Percentiles rank a stretch among this genome's conserved stretches.
Evolutionary conservation across 2,113 vertebrate genomes (phyloP).

Genomic region (Tonatia bakeri): DNA sequence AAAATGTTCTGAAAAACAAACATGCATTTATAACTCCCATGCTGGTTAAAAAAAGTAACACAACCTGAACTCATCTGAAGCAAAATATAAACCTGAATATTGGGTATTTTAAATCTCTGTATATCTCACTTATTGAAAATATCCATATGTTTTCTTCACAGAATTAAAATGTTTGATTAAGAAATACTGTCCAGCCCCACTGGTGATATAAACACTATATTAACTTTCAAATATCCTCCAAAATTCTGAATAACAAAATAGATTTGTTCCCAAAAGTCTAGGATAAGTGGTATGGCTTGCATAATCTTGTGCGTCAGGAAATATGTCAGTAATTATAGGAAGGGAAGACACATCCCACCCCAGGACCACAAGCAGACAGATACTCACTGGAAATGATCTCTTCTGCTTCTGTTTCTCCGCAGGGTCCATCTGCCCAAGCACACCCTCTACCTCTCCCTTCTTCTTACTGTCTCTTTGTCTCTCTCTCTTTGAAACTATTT

Average conservation of each 20-base stretch:
- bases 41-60: neutral
- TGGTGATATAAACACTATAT: neutral
- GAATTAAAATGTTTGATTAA: neutral
- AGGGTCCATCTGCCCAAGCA: neutral
- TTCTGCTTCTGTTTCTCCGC: neutral
- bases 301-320: neutral
- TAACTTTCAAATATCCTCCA: neutral
- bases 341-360: neutral
- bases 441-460: too few relatives aligned
- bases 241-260: neutral
- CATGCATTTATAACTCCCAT: neutral
- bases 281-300: too few relatives aligned
- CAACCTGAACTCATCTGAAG: neutral
- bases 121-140: neutral
- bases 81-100: neutral
- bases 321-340: too few relatives aligned
- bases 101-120: fast-evolving
- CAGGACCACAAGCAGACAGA: too few relatives aligned
- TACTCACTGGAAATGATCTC: too few relatives aligned
- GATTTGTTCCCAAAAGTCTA: neutral
- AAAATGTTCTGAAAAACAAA: neutral
- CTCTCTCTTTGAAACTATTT: neutral
- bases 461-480: neutral
- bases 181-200: neutral
- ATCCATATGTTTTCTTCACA: neutral